Evolutionary conservation across 2,113 vertebrate species (phyloP), one percentile per base, ranked within the genome.

Genomic region (Hippocampus guttulatus): DNA sequence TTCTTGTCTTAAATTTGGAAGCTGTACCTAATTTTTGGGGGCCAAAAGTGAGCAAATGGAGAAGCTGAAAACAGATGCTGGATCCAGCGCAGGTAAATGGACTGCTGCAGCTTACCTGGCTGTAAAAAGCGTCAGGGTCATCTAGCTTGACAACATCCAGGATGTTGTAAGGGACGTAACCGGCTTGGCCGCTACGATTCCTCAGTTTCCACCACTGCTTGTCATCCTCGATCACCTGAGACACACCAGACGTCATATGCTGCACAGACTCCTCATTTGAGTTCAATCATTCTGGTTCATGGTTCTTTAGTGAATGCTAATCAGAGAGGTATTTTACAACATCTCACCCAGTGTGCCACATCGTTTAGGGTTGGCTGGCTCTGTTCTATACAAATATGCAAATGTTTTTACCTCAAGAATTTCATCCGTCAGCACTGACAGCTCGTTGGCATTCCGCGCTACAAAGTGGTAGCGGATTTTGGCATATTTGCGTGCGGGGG

Each of bases 151-250:
- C 84, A 63, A 96, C 89, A 1, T 93, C 93, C 85, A 99, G 92
- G 69, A 98, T 94, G 80, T 95, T 98, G 74, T 90, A 92, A 0
- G 96, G 96, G 63, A 98, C 96, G 0, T 93, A 98, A 57, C 97
- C 97, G 0, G 93, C 81, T 89, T 98, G 95, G 14, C 97, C 97
- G 0, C 95, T 96, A 75, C 94, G 90, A 77, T 94, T 98, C 58
- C 94, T 89, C 68, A 98, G 72, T 82, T 96, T 98, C 96, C 97
- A 98, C 97, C 96, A 99, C 85, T 98, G 95, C 80, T 94, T 95
- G 63, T 93, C 92, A 12, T 95, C 94, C 70, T 98, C 96, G 72
- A 99, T 71, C 74, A 99, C 95, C 97, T 99, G 85, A 0, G 8
- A 68, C 41, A 70, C 9, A 49, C 62, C 64, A 71, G 12, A 74